Evolutionary conservation across 2,797 vertebrate species (phyloP), one percentile per base, ranked within the genome.

Genomic region (Poecilia wingei): DNA sequence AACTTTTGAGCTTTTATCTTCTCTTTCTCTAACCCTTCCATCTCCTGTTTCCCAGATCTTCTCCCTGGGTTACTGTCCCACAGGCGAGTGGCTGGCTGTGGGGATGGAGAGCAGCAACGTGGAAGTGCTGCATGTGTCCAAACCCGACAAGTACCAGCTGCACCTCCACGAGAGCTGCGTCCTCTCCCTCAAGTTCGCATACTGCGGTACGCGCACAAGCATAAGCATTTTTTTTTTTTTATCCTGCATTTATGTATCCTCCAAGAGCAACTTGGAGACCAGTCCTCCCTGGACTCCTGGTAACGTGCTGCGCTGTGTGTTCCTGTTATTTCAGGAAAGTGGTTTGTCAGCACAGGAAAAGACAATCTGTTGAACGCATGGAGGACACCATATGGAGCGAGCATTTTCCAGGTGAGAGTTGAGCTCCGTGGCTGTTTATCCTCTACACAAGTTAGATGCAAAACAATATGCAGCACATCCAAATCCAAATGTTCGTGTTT

Each of bases 281-380:
- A 0, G 1, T 33, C 12, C 59, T 53, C 6, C 49, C 16, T 9
- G n/a, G 0, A 3, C 0, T 7, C n/a, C 64, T 75, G 28, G 10
- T 47, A 61, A 87, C 80, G 31, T 43, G 36, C 79, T 36, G 51
- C 8, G 3, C 12, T 47, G 25, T 83, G 25, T 76, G 68, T 77
- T 69, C 80, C 2, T 80, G 53, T 82, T 71, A 49, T 36, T 16
- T 73, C 89, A 98, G 97, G 97, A 43, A 98, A 98, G 89, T 98
- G 97, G 97, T 98, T 98, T 28, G 97, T 98, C 94, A 98, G 97
- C 84, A 98, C 97, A 8, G 97, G 97, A 71, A 98, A 98, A 84
- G 97, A 98, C 93, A 98, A 98, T 93, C 96, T 98, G 78, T 95
- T 98, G 91, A 98, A 98, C 2, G 97, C 97, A 70, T 98, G 97